These are phyloP conservation scores for Himalopsyche anomala DNA, from an alignment of 2,888 invertebrate species.

Conservation along the genomic window DNA sequence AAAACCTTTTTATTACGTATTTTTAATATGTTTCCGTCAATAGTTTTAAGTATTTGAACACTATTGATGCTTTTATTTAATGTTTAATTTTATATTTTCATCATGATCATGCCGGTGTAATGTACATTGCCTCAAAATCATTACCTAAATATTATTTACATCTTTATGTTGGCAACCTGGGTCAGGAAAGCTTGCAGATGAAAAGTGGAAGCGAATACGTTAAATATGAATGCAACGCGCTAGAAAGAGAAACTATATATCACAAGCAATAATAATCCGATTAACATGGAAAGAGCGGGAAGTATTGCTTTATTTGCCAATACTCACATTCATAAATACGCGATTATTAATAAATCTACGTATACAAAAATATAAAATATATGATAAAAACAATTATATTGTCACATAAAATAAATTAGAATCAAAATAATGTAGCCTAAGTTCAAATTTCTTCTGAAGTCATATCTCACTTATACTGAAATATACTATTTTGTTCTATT, in stretches of 20 bases:
- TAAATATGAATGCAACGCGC: neutral
- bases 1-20: too few relatives aligned
- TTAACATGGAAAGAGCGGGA: slow-evolving; percentile 17
- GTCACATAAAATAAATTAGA: too few relatives aligned
- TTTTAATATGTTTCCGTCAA: too few relatives aligned
- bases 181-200: slow-evolving; percentile 4
- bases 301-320: neutral
- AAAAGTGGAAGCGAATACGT: neutral
- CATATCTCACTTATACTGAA: slow-evolving; percentile 13
- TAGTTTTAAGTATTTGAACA: too few relatives aligned
- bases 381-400: too few relatives aligned
- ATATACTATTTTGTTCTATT: slow-evolving; percentile 16
- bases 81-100: too few relatives aligned
- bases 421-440: too few relatives aligned
- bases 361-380: too few relatives aligned
- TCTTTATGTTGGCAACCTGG: neutral
- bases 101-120: too few relatives aligned
- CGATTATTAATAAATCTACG: neutral
- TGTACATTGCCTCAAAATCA: too few relatives aligned
- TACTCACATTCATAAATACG: neutral
- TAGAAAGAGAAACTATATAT: neutral
- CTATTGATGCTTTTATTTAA: too few relatives aligned
- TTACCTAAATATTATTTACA: neutral
- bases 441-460: neutral
- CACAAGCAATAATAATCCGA: neutral